phyloP scores from a whole-genome alignment of 2,888 invertebrate genomes.

The Hyposoter dolosus region DNA sequence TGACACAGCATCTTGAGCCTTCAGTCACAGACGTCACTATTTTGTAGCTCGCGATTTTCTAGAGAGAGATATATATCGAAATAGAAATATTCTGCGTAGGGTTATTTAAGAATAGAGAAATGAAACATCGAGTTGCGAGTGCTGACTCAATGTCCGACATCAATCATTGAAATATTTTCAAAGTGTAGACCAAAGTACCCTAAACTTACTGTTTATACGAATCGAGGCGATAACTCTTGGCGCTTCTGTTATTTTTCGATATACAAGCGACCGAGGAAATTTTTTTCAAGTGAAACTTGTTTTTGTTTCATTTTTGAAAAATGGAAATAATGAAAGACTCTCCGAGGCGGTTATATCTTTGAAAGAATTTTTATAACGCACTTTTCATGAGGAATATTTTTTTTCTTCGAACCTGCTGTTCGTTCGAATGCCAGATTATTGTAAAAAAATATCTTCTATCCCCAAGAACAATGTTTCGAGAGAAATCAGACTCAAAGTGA shows the following conservation, averaged over 20 bases:
- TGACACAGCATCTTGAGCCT: no score
- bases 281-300: neutral
- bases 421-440: neutral
- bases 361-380: neutral
- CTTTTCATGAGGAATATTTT: neutral
- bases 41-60: no score
- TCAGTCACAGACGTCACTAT: no score
- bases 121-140: neutral
- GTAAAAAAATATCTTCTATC: neutral
- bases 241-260: neutral
- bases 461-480: neutral
- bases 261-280: neutral
- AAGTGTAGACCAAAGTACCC: neutral
- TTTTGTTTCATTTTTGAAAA: neutral
- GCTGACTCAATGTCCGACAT: neutral
- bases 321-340: neutral
- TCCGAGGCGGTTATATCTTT: neutral
- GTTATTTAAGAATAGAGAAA: neutral
- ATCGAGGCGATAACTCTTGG: neutral
- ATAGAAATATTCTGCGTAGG: no score
- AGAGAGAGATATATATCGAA: no score
- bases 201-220: neutral
- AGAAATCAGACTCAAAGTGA: no score
- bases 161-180: neutral
- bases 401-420: neutral